Evolutionary conservation across 2,113 vertebrate genomes (phyloP).

Genomic region (Ochotona curzoniae): DNA sequence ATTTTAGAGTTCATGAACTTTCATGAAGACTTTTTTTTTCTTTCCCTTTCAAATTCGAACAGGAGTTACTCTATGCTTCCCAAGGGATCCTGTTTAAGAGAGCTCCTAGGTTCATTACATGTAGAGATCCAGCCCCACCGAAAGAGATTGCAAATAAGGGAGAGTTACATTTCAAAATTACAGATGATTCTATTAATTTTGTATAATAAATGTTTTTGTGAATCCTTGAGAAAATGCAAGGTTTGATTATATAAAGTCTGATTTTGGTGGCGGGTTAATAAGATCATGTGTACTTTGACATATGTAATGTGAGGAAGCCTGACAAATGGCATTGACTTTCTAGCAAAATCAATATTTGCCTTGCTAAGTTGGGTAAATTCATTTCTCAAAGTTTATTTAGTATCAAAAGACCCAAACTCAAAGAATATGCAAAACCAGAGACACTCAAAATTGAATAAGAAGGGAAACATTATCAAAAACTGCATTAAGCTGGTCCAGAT

Average conservation of each 20-base stretch:
- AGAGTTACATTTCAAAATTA: conserved; percentile 52
- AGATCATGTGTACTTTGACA: conserved; percentile 37
- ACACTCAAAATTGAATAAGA: conserved; percentile 82
- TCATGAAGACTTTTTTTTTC: conserved; percentile 14
- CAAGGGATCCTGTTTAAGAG: conserved; percentile 40
- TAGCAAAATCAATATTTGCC: conserved; percentile 82
- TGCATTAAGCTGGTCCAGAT: conserved; percentile 70
- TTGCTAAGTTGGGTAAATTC: conserved; percentile 78
- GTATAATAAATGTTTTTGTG: conserved; percentile 33
- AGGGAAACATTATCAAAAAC: conserved; percentile 82
- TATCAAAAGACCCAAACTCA: conserved; percentile 85
- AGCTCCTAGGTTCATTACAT: neutral
- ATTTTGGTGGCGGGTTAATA: conserved; percentile 60
- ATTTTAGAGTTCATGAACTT: conserved; percentile 60
- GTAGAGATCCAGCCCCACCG: neutral
- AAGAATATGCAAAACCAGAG: conserved; percentile 82
- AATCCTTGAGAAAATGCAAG: conserved; percentile 51
- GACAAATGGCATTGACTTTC: conserved; percentile 82
- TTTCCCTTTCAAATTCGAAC: conserved; percentile 23
- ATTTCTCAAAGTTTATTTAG: conserved; percentile 84
- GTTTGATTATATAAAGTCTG: conserved; percentile 49
- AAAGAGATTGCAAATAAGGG: neutral
- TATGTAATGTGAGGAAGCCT: conserved; percentile 68
- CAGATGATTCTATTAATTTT: conserved; percentile 46
- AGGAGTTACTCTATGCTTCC: conserved; percentile 3